Evolutionary conservation across 2,797 vertebrate genomes (phyloP), one percentile per base, ranked within the genome.

Genomic region (Erithacus rubecula): DNA sequence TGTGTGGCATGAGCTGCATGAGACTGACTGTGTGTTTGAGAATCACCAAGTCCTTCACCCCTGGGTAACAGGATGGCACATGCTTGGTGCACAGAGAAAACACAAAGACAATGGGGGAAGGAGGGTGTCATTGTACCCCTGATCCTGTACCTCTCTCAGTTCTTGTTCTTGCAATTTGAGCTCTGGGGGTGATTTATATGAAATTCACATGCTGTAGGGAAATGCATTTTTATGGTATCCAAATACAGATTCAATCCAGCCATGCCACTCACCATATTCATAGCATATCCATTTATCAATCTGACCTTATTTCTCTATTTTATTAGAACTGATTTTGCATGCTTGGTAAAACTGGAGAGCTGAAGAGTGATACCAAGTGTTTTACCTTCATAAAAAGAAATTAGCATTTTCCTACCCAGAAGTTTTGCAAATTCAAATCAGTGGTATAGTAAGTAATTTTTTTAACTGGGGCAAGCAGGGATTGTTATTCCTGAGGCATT

Each of bases 11-110:
- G 9, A 78, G 63, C 41, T 81, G 52, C 69, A 29, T 0, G 2
- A n/a, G n/a, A 29, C 18, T 12, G 14, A 26, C 9, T 3, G 2
- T 12, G 49, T 1, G 1, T 23, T 5, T 27, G 36, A 60, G 41
- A 59, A 26, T 11, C 11, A 8, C 15, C 3, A 34, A 49, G 22
- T 26, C 29, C 60, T 46, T 72, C 7, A 5, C 3, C 47, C 43
- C 34, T 51, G 41, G 29, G 19, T 32, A 64, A 37, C 8, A 22
- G 77, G n/a, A 43, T 4, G 7, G 34, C 32, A 44, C 3, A 0
- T 29, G 37, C 24, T 53, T 49, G 6, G 3, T 18, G 67, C 47
- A n/a, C 22, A 36, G 60, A 17, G 44, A 27, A 51, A 60, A 5
- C 37, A 46, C 30, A 5, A 47, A 26, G 23, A 46, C 22, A 6